phyloP scores from a whole-genome alignment of 2,113 vertebrate species.

The Rousettus leschenaultii region DNA sequence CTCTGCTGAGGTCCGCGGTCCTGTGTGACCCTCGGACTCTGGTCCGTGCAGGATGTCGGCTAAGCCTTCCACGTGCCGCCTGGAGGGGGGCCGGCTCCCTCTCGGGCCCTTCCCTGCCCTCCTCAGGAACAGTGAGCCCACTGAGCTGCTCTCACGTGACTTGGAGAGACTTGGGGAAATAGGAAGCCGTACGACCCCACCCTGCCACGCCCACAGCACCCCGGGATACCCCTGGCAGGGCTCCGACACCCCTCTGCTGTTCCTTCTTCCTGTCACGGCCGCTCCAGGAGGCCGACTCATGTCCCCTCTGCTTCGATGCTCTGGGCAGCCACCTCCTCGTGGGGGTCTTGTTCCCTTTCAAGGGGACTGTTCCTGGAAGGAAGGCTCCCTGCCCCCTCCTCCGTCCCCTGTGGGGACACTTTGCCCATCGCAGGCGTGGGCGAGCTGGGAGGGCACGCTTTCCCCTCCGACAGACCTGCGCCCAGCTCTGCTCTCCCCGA shows the following conservation, averaged over 20 bases:
- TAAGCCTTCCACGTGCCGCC: background rate
- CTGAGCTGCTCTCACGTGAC: background rate
- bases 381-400: too few species aligned
- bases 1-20: background rate
- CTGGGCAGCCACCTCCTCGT: background rate
- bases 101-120: background rate
- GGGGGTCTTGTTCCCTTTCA: background rate
- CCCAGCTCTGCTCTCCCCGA: fast-evolving
- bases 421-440: background rate
- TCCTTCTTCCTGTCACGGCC: background rate
- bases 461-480: background rate
- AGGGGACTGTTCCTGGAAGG: background rate
- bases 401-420: background rate
- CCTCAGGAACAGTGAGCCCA: background rate
- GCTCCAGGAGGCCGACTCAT: background rate
- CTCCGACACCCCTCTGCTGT: background rate
- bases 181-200: fast-evolving
- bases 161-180: background rate
- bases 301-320: background rate
- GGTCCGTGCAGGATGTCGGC: background rate
- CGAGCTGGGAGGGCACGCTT: background rate
- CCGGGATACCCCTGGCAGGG: background rate
- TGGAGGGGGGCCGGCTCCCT: too few species aligned
- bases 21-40: background rate
- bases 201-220: background rate